Conservation (phyloP, 1,140 invertebrate species). For the Brachystomella parvula region DNA sequence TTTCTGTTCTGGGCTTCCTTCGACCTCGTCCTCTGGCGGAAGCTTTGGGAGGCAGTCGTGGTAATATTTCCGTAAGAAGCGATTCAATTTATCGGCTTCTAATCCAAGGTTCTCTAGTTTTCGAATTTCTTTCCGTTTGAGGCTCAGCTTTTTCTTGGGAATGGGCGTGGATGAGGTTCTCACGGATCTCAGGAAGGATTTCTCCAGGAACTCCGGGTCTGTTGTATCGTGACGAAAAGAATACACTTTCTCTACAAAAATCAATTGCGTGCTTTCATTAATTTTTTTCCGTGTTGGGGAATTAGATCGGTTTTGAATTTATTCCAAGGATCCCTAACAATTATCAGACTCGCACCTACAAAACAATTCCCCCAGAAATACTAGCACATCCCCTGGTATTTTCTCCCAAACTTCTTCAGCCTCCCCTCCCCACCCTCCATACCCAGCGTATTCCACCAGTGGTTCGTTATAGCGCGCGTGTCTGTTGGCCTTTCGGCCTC, state of each 20-base stretch:
- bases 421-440: too few species aligned
- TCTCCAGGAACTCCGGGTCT: constrained; percentile 35
- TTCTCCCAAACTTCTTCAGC: too few species aligned
- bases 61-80: constrained; percentile 33
- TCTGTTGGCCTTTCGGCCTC: too few species aligned
- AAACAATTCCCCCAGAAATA: too few species aligned
- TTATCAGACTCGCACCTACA: too few species aligned
- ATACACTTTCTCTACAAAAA: too few species aligned
- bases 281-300: not conserved
- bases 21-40: constrained; percentile 33
- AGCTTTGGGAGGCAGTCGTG: constrained; percentile 35
- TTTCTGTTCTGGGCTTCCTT: constrained; percentile 32
- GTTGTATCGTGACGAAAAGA: constrained; percentile 30
- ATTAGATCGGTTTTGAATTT: too few species aligned
- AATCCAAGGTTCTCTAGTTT: constrained; percentile 30
- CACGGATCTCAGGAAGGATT: not conserved
- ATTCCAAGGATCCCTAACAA: too few species aligned
- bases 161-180: constrained; percentile 16
- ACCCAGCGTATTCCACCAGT: too few species aligned
- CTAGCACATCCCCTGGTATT: too few species aligned
- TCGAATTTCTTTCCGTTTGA: constrained; percentile 32
- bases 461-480: too few species aligned
- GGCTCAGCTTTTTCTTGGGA: constrained; percentile 31
- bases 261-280: constrained; percentile 1
- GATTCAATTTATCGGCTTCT: constrained; percentile 31